phyloP scores from a whole-genome alignment of 2,888 invertebrate genomes.

The Clostera curtula region DNA sequence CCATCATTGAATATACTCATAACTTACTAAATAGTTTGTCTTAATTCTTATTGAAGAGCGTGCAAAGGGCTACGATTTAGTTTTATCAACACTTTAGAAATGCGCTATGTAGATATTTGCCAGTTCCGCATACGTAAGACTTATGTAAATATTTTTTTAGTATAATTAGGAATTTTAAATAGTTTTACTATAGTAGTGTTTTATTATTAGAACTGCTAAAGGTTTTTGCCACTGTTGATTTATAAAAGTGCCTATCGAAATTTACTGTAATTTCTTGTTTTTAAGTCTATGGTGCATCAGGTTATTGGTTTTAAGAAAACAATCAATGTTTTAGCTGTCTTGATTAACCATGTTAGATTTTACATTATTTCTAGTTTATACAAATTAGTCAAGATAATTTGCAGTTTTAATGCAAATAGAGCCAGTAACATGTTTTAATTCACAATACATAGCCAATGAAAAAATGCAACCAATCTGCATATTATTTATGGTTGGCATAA shows the following conservation, averaged over 20 bases:
- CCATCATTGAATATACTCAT: constrained; percentile 44
- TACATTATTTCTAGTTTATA: too few species aligned
- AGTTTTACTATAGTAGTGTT: constrained; percentile 44
- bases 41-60: constrained; percentile 42
- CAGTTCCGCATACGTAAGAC: constrained; percentile 34
- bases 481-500: too few species aligned
- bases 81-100: constrained; percentile 48
- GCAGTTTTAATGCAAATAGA: too few species aligned
- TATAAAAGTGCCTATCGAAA: constrained; percentile 46
- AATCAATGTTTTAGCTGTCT: not conserved
- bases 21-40: too few species aligned
- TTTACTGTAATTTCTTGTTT: constrained; percentile 27
- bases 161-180: constrained; percentile 24
- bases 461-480: too few species aligned
- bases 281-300: constrained; percentile 31
- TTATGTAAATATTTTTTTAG: constrained; percentile 53
- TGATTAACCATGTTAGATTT: too few species aligned
- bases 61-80: constrained; percentile 54
- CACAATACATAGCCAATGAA: too few species aligned
- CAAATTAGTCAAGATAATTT: too few species aligned
- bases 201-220: constrained; percentile 37
- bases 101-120: constrained; percentile 60
- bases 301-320: constrained; percentile 13
- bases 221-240: constrained; percentile 39
- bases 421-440: too few species aligned